These are phyloP conservation scores for Kuschelorhynchus macadamiae DNA, from an alignment of 2,888 invertebrate species.

Conservation along the genomic window DNA sequence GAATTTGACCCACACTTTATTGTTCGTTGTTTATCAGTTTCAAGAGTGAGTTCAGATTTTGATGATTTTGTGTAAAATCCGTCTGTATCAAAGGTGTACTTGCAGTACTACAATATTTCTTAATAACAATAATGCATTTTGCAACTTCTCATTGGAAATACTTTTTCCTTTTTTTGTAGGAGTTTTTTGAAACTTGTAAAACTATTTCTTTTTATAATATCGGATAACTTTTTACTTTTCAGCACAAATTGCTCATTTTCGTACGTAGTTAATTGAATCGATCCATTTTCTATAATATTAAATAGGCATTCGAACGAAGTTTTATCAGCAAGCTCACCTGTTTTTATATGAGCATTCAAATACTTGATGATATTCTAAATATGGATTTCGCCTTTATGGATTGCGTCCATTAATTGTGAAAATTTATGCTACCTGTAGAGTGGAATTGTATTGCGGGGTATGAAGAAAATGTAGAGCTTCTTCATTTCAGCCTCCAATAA, in stretches of 20 bases:
- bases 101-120: constrained; percentile 25
- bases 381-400: constrained; percentile 51
- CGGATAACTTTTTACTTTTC: neutral
- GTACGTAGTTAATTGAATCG: constrained; percentile 41
- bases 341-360: constrained; percentile 22
- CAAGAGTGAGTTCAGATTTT: constrained; percentile 36
- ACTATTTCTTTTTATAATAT: constrained; percentile 22
- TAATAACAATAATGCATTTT: constrained; percentile 14
- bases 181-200: constrained; percentile 10
- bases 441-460: too few relatives aligned
- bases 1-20: constrained; percentile 34
- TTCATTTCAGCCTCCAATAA: constrained; percentile 50
- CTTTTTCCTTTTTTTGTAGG: constrained; percentile 7
- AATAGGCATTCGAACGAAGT: neutral
- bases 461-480: constrained; percentile 50
- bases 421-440: constrained; percentile 47
- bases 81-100: constrained; percentile 30
- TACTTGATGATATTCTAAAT: constrained; percentile 49
- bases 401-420: constrained; percentile 53
- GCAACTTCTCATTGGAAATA: constrained; percentile 16
- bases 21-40: constrained; percentile 31
- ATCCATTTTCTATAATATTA: constrained; percentile 43
- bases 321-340: neutral
- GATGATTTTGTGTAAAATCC: constrained; percentile 33
- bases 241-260: constrained; percentile 35